Evolutionary conservation across 2,113 vertebrate genomes (phyloP).

Genomic region (Oxyura jamaicensis): DNA sequence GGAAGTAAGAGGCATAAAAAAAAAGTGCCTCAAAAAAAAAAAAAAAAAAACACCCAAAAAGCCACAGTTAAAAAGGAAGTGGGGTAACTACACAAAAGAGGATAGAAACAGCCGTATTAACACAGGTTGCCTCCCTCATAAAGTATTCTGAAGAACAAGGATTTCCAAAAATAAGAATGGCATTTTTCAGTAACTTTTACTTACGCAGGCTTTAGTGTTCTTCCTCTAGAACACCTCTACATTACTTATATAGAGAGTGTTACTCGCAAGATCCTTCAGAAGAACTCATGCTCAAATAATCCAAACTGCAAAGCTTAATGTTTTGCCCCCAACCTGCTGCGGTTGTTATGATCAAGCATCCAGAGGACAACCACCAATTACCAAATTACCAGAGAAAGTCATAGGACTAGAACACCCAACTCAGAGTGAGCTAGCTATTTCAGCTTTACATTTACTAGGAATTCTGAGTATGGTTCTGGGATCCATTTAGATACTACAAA

Average conservation of each 20-base stretch:
- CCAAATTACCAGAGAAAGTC: background rate
- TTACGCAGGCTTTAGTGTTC: constrained; percentile 69
- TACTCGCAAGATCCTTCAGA: constrained; percentile 31
- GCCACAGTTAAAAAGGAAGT: background rate
- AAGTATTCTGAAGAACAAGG: constrained; percentile 8
- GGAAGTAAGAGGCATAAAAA: constrained; percentile 49
- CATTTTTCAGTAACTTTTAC: constrained; percentile 46
- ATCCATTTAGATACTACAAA: constrained; percentile 32
- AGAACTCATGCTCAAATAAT: constrained; percentile 43
- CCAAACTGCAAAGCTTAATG: constrained; percentile 12
- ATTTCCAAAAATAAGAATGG: constrained; percentile 23
- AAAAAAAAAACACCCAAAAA: background rate
- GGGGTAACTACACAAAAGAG: background rate
- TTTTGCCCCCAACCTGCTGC: constrained; percentile 22
- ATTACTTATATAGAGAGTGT: constrained; percentile 12
- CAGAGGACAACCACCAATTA: constrained; percentile 25
- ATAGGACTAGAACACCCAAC: background rate
- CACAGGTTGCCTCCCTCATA: background rate
- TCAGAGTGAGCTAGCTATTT: constrained; percentile 60
- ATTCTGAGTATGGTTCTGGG: constrained; percentile 32
- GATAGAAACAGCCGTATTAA: background rate
- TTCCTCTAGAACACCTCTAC: constrained; percentile 57
- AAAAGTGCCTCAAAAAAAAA: background rate
- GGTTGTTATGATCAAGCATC: constrained; percentile 4
- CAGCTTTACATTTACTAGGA: constrained; percentile 44